A percentile compares a stretch with the other conserved stretches of the same genome.
Conservation (phyloP, 1,140 invertebrate species). For the Bombus haemorrhoidalis region DNA sequence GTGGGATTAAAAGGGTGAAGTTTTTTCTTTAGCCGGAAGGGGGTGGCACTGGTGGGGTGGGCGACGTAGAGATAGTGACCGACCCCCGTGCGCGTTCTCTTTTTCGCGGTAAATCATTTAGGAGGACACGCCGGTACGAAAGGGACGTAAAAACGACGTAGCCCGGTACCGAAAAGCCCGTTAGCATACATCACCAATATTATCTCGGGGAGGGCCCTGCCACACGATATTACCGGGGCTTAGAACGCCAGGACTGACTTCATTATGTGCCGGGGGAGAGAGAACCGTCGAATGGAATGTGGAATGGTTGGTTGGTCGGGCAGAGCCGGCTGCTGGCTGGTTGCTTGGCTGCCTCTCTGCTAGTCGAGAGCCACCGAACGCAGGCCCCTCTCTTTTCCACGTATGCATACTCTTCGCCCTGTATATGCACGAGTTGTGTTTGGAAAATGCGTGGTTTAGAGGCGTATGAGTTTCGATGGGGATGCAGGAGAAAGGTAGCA, state of each 20-base stretch:
- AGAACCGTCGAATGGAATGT: slow-evolving; percentile 77
- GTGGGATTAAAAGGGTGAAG: slow-evolving; percentile 69
- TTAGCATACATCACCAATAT: slow-evolving; percentile 82
- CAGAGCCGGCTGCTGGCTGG: slow-evolving; percentile 26
- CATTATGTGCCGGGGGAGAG: slow-evolving; percentile 75
- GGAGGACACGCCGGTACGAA: slow-evolving; percentile 66
- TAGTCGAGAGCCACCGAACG: slow-evolving; percentile 16
- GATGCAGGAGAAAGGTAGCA: background rate
- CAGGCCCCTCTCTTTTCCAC: background rate
- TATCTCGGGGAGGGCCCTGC: slow-evolving; percentile 75
- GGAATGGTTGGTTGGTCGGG: slow-evolving; percentile 75
- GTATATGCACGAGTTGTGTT: slow-evolving; percentile 6
- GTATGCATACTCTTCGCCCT: background rate
- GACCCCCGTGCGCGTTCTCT: slow-evolving; percentile 31
- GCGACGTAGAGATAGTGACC: slow-evolving; percentile 46
- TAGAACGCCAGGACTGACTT: slow-evolving; percentile 79
- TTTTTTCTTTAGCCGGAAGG: slow-evolving; percentile 53
- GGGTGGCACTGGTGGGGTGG: background rate
- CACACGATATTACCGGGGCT: slow-evolving; percentile 79
- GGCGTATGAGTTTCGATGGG: slow-evolving; percentile 16
- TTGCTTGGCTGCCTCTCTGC: slow-evolving; percentile 42
- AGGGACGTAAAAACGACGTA: slow-evolving; percentile 68
- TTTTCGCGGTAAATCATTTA: slow-evolving; percentile 77
- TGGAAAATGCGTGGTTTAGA: slow-evolving; percentile 53
- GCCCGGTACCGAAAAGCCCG: slow-evolving; percentile 72